Evolutionary conservation across 2,888 invertebrate genomes (phyloP).

Genomic region (Lamellibrachia satsuma): DNA sequence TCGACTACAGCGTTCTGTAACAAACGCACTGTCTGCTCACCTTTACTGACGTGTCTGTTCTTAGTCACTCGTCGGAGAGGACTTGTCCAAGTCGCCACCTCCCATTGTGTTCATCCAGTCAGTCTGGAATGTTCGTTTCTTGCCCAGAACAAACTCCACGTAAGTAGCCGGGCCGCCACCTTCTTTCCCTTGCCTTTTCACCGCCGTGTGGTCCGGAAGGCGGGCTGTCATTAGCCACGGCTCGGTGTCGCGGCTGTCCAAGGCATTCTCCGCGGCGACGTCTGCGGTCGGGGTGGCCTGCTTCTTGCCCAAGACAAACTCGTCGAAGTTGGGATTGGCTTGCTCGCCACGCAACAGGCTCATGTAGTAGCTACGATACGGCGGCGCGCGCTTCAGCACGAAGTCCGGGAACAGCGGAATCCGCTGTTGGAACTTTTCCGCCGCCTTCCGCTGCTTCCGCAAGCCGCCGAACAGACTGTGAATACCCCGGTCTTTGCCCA

Average conservation of each 20-base stretch:
- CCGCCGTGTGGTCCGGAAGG: not conserved
- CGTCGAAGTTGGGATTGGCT: not conserved
- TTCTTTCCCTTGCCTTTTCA: not conserved
- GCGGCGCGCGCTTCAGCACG: not conserved
- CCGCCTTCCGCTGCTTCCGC: not conserved
- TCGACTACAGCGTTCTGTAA: not conserved
- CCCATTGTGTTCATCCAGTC: not conserved
- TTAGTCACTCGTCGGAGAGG: not conserved
- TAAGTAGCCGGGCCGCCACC: not conserved
- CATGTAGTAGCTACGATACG: not conserved
- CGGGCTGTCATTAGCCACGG: not conserved
- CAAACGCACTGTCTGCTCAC: not conserved
- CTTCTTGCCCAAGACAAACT: constrained; percentile 1
- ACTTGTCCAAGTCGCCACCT: not conserved
- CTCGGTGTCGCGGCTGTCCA: not conserved
- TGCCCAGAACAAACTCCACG: not conserved
- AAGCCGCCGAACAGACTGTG: not conserved
- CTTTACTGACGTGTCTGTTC: not conserved
- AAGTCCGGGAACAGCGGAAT: not conserved
- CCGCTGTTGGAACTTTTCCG: not conserved
- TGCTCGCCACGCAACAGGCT: not conserved
- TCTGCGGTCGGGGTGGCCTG: not conserved
- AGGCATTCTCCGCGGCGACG: not conserved
- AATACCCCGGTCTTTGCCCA: not conserved
- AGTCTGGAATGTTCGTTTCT: not conserved